Evolutionary conservation across 2,113 vertebrate species (phyloP).

Genomic region (Promerops cafer): DNA sequence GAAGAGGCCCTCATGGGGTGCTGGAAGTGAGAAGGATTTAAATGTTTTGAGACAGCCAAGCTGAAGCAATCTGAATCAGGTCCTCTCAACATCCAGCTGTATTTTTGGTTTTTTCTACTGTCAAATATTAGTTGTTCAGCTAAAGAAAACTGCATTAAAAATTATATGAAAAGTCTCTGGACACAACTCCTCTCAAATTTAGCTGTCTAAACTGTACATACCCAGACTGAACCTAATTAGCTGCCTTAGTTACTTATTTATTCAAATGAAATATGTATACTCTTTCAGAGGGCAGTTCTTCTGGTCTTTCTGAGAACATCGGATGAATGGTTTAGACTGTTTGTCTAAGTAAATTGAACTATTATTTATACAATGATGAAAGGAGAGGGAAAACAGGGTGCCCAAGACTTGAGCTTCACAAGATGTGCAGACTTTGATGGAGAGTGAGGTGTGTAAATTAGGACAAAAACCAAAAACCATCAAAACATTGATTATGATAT

Average conservation of each 20-base stretch:
- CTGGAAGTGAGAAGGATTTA: background rate
- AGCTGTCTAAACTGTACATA: background rate
- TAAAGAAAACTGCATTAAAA: background rate
- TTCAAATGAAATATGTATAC: background rate
- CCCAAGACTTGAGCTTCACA: background rate
- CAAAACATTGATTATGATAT: background rate
- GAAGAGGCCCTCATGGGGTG: background rate
- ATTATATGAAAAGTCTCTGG: background rate
- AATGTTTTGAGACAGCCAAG: background rate
- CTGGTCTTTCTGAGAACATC: background rate
- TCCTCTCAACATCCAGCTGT: background rate
- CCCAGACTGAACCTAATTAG: background rate
- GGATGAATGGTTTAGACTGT: background rate
- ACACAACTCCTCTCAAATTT: background rate
- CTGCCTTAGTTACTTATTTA: background rate
- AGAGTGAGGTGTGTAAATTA: accelerated
- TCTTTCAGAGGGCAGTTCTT: background rate
- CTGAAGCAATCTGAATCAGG: background rate
- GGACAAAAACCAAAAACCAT: background rate
- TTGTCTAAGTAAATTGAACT: background rate
- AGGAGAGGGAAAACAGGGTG: background rate
- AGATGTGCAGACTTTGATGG: background rate
- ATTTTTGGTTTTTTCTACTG: background rate
- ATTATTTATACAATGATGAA: background rate
- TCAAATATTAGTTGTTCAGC: background rate